These are phyloP conservation scores for Chrosomus eos DNA, from an alignment of 2,797 vertebrate species.

Conservation along the genomic window DNA sequence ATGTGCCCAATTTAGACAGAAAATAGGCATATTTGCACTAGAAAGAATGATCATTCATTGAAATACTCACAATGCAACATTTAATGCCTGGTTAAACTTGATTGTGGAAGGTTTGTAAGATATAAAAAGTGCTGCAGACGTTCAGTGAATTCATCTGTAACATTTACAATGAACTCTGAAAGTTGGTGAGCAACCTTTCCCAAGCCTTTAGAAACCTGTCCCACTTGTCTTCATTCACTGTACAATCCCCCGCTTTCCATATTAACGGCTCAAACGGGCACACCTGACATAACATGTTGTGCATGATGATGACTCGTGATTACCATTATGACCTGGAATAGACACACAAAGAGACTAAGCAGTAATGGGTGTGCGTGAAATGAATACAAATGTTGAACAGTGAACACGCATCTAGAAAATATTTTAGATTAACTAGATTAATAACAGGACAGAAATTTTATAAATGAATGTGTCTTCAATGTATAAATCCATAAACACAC, in stretches of 20 bases:
- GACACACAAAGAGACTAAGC: conserved; percentile 8
- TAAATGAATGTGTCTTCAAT: background rate
- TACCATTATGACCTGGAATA: background rate
- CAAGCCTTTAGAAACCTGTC: conserved; percentile 35
- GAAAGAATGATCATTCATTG: background rate
- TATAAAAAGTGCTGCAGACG: background rate
- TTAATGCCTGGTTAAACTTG: background rate
- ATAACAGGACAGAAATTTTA: background rate
- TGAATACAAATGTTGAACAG: background rate
- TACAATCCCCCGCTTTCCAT: conserved; percentile 25
- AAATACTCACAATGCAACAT: background rate
- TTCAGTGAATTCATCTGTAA: background rate
- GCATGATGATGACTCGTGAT: background rate
- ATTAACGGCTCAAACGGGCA: conserved; percentile 22
- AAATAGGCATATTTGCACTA: background rate
- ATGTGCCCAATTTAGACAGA: background rate
- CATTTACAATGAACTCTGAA: background rate
- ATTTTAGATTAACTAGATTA: background rate
- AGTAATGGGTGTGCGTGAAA: background rate
- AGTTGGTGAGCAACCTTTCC: conserved; percentile 24
- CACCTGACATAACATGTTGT: conserved; percentile 5
- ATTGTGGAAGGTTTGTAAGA: background rate
- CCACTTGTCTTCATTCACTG: conserved; percentile 34
- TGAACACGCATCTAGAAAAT: background rate
- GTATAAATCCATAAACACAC: background rate